Evolutionary conservation across 2,797 vertebrate genomes (phyloP).

Genomic region (Cyprinodon diabolis): DNA sequence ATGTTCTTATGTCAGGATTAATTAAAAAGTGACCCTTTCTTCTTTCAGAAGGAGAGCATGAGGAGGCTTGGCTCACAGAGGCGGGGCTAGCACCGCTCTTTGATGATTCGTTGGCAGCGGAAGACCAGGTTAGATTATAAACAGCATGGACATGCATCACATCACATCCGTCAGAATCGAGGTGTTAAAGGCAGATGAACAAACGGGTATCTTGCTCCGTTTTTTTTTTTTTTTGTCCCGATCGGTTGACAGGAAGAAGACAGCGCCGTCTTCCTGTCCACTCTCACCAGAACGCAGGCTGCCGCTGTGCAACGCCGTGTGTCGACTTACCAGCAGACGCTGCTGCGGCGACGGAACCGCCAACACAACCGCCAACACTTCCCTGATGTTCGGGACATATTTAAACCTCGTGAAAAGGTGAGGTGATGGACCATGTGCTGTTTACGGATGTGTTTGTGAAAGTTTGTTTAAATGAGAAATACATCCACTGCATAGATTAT

Average conservation of each 20-base stretch:
- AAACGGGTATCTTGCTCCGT: neutral
- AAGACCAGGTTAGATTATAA: conserved; percentile 58
- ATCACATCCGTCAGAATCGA: neutral
- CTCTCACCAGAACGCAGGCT: conserved; percentile 90
- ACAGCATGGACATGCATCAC: neutral
- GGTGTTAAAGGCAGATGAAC: neutral
- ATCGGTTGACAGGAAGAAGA: conserved; percentile 82
- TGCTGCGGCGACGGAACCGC: conserved; percentile 81
- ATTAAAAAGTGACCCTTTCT: neutral
- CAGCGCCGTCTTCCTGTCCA: conserved; percentile 87
- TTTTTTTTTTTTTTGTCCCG: neutral
- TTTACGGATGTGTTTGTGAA: neutral
- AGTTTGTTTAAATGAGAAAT: neutral
- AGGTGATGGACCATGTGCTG: neutral
- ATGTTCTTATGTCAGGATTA: neutral
- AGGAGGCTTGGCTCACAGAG: conserved; percentile 96
- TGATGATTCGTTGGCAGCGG: conserved; percentile 75
- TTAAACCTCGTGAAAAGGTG: conserved; percentile 82
- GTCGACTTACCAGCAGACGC: conserved; percentile 87
- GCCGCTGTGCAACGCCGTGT: conserved; percentile 91
- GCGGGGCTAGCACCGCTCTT: conserved; percentile 91
- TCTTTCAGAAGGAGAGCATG: conserved; percentile 90
- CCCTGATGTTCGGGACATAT: conserved; percentile 96
- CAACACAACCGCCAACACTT: conserved; percentile 85
- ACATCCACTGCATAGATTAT: neutral